Percentiles rank a stretch among this genome's conserved stretches.
These are phyloP conservation scores for Platycheirus albimanus DNA, from an alignment of 2,888 invertebrate genomes.

Conservation along the genomic window DNA sequence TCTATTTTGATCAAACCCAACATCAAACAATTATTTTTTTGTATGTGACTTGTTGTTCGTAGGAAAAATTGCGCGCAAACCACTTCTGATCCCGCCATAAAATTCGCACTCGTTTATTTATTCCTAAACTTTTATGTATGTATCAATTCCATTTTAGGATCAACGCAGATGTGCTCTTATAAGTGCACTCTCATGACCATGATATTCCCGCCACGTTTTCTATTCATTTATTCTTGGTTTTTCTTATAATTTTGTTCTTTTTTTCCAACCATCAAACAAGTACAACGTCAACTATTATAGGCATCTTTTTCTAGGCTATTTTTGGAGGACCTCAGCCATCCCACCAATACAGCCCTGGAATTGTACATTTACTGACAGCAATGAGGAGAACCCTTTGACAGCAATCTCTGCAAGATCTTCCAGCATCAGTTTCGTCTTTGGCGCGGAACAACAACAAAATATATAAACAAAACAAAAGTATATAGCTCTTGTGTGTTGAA, in stretches of 20 bases:
- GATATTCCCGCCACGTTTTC: constrained; percentile 62
- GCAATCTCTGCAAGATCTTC: constrained; percentile 56
- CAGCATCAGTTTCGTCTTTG: constrained; percentile 30
- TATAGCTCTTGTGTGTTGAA: constrained; percentile 15
- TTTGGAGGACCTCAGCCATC: constrained; percentile 47
- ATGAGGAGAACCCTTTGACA: constrained; percentile 63
- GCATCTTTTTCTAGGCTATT: constrained; percentile 45
- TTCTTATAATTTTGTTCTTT: neutral
- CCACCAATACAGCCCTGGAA: constrained; percentile 29
- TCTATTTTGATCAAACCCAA: neutral
- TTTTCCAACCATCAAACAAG: constrained; percentile 29
- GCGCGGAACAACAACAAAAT: constrained; percentile 7
- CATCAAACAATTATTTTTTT: neutral
- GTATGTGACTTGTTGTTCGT: constrained; percentile 1
- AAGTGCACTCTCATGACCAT: constrained; percentile 49
- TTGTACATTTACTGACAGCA: constrained; percentile 63
- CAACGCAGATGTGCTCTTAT: constrained; percentile 47
- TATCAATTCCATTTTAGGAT: constrained; percentile 43
- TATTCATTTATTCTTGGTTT: constrained; percentile 41
- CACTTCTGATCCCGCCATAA: constrained; percentile 26
- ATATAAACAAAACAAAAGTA: neutral
- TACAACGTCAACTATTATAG: constrained; percentile 17
- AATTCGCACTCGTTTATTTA: constrained; percentile 12
- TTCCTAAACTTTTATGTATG: neutral
- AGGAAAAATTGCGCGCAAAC: constrained; percentile 53